These are phyloP conservation scores for Argyresthia goedartella DNA, from an alignment of 2,888 invertebrate species.

Conservation along the genomic window DNA sequence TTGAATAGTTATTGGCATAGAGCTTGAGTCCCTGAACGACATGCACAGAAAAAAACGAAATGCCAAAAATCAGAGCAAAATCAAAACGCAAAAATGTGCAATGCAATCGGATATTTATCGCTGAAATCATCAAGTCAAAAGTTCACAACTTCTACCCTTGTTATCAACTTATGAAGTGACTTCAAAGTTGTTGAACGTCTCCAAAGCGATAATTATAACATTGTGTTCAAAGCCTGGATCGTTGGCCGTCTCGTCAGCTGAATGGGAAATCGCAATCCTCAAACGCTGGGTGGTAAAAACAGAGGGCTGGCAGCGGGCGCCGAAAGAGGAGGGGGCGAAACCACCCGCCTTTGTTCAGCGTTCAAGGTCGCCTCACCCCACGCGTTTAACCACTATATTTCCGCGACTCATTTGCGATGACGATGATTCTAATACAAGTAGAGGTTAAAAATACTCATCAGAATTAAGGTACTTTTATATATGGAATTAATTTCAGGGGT, in stretches of 20 bases:
- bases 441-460: background rate
- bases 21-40: too few relatives aligned
- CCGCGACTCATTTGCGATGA: conserved; percentile 14
- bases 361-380: conserved; percentile 30
- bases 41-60: too few relatives aligned
- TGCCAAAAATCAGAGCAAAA: too few relatives aligned
- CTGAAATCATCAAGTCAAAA: too few relatives aligned
- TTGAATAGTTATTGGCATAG: too few relatives aligned
- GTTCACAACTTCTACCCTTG: too few relatives aligned
- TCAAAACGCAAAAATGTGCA: too few relatives aligned
- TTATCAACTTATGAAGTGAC: too few relatives aligned
- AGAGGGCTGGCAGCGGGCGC: conserved; percentile 13
- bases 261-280: conserved; percentile 6
- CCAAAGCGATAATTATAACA: background rate
- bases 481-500: too few relatives aligned
- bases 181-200: background rate
- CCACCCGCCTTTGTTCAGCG: conserved; percentile 34
- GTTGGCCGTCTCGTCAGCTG: background rate
- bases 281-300: conserved; percentile 3
- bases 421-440: conserved; percentile 10
- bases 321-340: conserved; percentile 16
- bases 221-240: background rate
- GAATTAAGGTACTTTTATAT: too few relatives aligned
- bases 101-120: too few relatives aligned
- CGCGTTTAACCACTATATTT: background rate